These are phyloP conservation scores for Zootoca vivipara DNA, from an alignment of 2,113 vertebrate genomes.

Conservation along the genomic window DNA sequence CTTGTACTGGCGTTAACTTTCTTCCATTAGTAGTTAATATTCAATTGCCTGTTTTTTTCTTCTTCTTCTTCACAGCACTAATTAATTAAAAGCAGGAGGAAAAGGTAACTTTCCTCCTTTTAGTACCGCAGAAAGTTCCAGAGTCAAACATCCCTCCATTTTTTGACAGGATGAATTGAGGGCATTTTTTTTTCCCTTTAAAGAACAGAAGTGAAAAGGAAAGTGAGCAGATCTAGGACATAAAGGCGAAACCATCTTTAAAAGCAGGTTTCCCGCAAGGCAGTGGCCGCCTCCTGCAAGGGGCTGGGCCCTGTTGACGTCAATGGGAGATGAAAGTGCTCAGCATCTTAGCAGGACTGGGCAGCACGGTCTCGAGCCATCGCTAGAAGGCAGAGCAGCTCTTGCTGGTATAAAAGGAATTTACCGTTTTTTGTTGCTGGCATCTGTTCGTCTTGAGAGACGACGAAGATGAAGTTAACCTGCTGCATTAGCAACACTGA, in stretches of 20 bases:
- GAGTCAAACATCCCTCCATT: conserved; percentile 14
- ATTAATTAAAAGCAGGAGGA: conserved; percentile 52
- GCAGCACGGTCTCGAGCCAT: not conserved
- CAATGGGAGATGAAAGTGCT: conserved; percentile 13
- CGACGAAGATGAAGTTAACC: too few relatives aligned
- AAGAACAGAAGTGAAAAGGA: conserved; percentile 11
- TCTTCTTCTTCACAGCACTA: conserved; percentile 48
- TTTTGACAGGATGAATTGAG: conserved; percentile 7
- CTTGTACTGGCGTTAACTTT: conserved; percentile 38
- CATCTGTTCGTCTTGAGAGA: too few relatives aligned
- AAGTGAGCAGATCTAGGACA: conserved; percentile 37
- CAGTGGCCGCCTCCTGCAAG: not conserved
- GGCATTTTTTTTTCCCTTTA: not conserved
- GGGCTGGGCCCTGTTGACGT: not conserved
- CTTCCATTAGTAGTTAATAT: conserved; percentile 58
- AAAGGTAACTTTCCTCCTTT: conserved; percentile 42
- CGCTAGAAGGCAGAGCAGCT: conserved; percentile 21
- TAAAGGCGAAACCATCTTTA: conserved; percentile 13
- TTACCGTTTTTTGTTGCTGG: too few relatives aligned
- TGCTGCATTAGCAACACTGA: too few relatives aligned
- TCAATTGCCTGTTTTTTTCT: conserved; percentile 47
- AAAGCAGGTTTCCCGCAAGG: conserved; percentile 25
- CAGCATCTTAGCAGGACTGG: conserved; percentile 30
- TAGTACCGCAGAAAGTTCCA: not conserved
- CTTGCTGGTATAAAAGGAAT: not conserved